Percentiles rank a stretch among this genome's conserved stretches.
Evolutionary conservation across 2,113 vertebrate species (phyloP).

Genomic region (Chaetura pelagica): DNA sequence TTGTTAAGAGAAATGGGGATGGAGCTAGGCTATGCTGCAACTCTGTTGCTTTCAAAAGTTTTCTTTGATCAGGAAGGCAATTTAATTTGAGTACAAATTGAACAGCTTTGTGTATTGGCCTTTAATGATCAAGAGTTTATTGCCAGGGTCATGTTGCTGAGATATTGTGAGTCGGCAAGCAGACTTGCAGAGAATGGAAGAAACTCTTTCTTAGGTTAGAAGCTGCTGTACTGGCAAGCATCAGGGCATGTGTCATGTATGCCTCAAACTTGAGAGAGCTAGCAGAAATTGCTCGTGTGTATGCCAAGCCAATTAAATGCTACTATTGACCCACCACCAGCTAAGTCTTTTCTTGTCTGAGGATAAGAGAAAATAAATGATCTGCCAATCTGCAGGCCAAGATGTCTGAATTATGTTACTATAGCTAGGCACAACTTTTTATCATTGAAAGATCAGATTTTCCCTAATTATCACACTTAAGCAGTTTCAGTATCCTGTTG

Average conservation of each 20-base stretch:
- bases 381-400: background rate
- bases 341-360: background rate
- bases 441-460: background rate
- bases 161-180: background rate
- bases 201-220: background rate
- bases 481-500: background rate
- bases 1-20: background rate
- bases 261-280: background rate
- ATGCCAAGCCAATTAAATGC: slow-evolving; percentile 11
- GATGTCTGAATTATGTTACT: background rate
- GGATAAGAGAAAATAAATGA: background rate
- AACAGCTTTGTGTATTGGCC: background rate
- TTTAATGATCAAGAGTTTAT: background rate
- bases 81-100: background rate
- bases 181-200: background rate
- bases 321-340: slow-evolving; percentile 10
- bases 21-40: background rate
- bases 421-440: background rate
- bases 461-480: background rate
- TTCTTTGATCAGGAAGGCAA: background rate
- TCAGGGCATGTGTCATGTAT: background rate
- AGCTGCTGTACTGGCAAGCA: background rate
- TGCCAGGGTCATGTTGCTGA: background rate
- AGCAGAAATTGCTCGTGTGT: background rate
- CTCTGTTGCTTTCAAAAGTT: background rate